Conservation (phyloP, 2,113 vertebrate species). For the Chloropsis cyanopogon region DNA sequence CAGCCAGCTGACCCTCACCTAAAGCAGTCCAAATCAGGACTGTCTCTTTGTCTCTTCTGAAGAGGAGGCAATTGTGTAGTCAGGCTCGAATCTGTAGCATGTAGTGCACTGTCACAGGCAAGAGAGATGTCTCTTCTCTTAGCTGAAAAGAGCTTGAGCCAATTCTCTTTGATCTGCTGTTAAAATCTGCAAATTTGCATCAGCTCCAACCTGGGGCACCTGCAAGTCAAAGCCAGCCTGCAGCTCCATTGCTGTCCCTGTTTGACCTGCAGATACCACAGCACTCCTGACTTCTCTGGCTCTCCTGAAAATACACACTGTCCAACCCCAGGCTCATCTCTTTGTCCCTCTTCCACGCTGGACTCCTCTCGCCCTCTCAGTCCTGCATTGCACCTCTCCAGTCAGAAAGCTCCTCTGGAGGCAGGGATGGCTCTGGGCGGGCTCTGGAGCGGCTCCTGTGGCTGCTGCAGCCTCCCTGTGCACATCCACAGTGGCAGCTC, state of each 20-base stretch:
- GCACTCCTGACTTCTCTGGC: background rate
- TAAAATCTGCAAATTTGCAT: background rate
- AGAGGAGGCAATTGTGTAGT: background rate
- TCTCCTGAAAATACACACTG: background rate
- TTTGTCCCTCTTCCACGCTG: no score
- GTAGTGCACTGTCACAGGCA: background rate
- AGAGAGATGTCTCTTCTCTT: background rate
- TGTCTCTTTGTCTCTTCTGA: background rate
- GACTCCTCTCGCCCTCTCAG: background rate
- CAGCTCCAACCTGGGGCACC: background rate
- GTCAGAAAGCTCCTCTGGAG: background rate
- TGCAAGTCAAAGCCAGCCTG: background rate
- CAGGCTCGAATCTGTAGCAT: background rate
- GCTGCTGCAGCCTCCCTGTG: background rate
- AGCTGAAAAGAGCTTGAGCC: background rate
- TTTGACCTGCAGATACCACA: fast-evolving
- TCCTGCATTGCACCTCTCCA: background rate
- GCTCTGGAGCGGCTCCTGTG: background rate
- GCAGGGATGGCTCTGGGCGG: background rate
- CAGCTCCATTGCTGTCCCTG: background rate
- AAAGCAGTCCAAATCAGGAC: background rate
- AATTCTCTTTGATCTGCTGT: background rate
- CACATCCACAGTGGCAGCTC: background rate
- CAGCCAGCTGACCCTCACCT: background rate
- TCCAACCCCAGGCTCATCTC: background rate